Evolutionary conservation across 2,888 invertebrate species (phyloP), one percentile per base, ranked within the genome.

Genomic region (Ditylenchus weischeri): DNA sequence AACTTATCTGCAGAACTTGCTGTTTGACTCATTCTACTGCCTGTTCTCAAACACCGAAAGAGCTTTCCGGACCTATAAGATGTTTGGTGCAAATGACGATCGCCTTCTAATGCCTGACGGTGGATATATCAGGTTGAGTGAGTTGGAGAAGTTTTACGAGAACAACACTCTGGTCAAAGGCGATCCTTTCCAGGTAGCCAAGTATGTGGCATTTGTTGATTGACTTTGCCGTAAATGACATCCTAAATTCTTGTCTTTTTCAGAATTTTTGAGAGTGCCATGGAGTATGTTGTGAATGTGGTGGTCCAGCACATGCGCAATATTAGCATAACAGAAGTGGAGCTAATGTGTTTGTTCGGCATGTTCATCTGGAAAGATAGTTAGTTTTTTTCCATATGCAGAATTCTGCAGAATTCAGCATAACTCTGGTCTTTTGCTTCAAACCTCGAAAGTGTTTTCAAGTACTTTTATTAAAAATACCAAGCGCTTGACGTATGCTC

Each of bases 311-410:
- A 80, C 57, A 80, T 80, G 80, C 66, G 77, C 13, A 64, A 74
- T 35, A 78, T 78, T 62, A 66, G 71, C 47, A 74, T 80, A 35
- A 69, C 64, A 43, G 78, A 78, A 38, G 73, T 66, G 19, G 80
- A 80, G 68, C 72, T 80, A 66, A 64, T 77, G 18, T 75, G 75
- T 6, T 62, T 80, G 8, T 69, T 76, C 21, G 79, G 78, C 10
- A 75, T 80, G 38, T 80, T 80, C 68, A 68, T 80, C 43, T 80
- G 80, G 80, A 75, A 75, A 60, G 79, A 80, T 49, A 74, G 79
- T 78, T 66, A 50, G 50, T 4, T 50, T 50, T 18, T 50, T 50
- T 2, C 6, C 50, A 50, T 50, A 50, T 19, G 50, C n/a, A n/a
- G n/a, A n/a, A n/a, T n/a, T n/a, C n/a, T n/a, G n/a, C n/a, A n/a